These are phyloP conservation scores for Todus mexicanus DNA, from an alignment of 2,797 vertebrate genomes.

Conservation along the genomic window DNA sequence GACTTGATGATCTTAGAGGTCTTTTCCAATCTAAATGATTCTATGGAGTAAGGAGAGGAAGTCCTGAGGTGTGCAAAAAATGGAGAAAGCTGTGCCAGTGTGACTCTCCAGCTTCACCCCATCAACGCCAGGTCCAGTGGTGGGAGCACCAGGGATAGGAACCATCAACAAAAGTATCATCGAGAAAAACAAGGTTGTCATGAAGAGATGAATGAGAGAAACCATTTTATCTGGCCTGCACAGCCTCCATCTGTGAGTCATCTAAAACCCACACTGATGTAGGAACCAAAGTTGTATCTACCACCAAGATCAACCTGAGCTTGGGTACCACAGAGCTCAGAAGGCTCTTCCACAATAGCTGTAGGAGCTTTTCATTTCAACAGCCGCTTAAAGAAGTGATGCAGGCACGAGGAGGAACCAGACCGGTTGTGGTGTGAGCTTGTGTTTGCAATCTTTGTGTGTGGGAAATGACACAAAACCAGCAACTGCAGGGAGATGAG, in stretches of 20 bases:
- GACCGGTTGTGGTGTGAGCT: background rate
- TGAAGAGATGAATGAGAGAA: background rate
- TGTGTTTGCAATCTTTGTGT: background rate
- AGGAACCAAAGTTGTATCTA: background rate
- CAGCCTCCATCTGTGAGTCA: background rate
- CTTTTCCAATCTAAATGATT: no score
- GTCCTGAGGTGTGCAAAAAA: background rate
- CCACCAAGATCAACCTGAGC: background rate
- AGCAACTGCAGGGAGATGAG: background rate
- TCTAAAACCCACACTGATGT: background rate
- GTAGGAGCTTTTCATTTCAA: background rate
- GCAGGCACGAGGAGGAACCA: background rate
- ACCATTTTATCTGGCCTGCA: background rate
- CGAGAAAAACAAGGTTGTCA: background rate
- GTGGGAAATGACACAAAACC: background rate
- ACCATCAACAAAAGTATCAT: background rate
- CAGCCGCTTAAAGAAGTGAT: fast-evolving
- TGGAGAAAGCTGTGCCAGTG: background rate
- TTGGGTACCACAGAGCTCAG: fast-evolving
- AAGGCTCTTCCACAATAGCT: background rate
- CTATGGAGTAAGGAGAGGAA: background rate
- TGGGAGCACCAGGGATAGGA: background rate
- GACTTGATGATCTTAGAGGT: no score
- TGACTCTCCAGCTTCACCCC: background rate
- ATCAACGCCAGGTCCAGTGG: fast-evolving